Evolutionary conservation across 2,797 vertebrate species (phyloP).

Genomic region (Gouania willdenowi): DNA sequence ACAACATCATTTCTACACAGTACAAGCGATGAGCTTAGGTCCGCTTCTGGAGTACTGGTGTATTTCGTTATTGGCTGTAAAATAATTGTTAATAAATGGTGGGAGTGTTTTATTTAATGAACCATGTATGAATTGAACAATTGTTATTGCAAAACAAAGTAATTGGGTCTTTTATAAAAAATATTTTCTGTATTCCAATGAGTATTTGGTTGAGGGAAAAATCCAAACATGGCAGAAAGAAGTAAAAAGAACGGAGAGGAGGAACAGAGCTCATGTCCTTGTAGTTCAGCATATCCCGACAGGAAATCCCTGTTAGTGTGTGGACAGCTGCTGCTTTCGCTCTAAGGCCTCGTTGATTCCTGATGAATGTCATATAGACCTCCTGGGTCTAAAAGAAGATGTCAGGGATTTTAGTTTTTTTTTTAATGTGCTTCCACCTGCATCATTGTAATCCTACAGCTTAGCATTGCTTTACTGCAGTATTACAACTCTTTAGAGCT

Average conservation of each 20-base stretch:
- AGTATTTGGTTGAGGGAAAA: neutral
- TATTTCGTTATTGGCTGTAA: no score
- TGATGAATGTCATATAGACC: slow-evolving; percentile 14
- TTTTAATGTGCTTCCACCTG: slow-evolving; percentile 6
- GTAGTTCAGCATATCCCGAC: slow-evolving; percentile 26
- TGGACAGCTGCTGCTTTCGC: slow-evolving; percentile 37
- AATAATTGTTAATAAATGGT: no score
- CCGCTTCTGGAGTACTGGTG: no score
- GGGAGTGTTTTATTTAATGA: no score
- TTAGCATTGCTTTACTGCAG: neutral
- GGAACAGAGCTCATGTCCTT: slow-evolving; percentile 8
- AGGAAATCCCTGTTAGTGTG: slow-evolving; percentile 33
- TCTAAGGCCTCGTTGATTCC: slow-evolving; percentile 41
- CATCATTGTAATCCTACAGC: slow-evolving; percentile 2
- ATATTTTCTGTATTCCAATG: no score
- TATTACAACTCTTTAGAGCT: no score
- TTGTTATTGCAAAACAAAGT: no score
- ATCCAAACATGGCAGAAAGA: no score
- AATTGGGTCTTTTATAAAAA: no score
- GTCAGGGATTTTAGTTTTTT: slow-evolving; percentile 12
- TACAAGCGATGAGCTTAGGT: no score
- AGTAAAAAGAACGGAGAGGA: neutral
- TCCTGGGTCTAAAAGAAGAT: slow-evolving; percentile 22
- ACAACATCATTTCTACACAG: no score
- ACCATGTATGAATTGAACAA: no score